phyloP scores from a whole-genome alignment of 1,140 invertebrate genomes.

The Whitmania pigra region DNA sequence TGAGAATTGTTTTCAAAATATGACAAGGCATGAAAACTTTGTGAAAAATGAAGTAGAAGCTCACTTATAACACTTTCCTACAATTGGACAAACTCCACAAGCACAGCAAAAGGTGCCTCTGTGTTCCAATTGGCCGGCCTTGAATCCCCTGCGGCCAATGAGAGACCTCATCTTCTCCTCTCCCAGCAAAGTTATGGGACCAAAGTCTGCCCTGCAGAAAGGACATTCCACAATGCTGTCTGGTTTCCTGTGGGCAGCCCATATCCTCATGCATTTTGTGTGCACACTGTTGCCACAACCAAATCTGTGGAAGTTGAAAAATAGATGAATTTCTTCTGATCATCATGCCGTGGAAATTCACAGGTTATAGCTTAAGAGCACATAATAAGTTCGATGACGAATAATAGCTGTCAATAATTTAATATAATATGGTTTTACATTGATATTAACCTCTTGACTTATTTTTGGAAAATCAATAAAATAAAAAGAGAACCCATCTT shows the following conservation, averaged over 20 bases:
- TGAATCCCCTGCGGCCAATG: slow-evolving; percentile 20
- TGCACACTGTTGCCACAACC: slow-evolving; percentile 44
- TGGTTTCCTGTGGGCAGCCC: slow-evolving; percentile 41
- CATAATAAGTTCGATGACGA: not conserved
- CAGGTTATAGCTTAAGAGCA: too few species aligned
- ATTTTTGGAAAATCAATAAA: too few species aligned
- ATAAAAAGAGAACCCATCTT: too few species aligned
- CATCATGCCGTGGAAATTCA: not conserved
- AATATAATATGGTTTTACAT: too few species aligned
- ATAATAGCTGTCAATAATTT: not conserved
- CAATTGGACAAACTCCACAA: slow-evolving; percentile 36
- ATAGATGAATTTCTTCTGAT: not conserved
- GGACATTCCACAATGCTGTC: slow-evolving; percentile 38
- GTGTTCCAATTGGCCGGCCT: slow-evolving; percentile 32
- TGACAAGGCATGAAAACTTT: not conserved
- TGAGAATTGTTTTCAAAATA: slow-evolving; percentile 9
- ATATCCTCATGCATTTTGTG: slow-evolving; percentile 44
- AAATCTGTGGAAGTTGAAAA: slow-evolving; percentile 30
- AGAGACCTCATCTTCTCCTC: slow-evolving; percentile 35
- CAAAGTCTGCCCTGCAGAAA: slow-evolving; percentile 43
- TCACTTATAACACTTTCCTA: slow-evolving; percentile 43
- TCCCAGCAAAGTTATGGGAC: slow-evolving; percentile 36
- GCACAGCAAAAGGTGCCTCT: slow-evolving; percentile 33
- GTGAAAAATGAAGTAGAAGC: not conserved
- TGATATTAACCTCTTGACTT: too few species aligned